Evolutionary conservation across 2,888 invertebrate species (phyloP).

Genomic region (Anarsia innoxiella): DNA sequence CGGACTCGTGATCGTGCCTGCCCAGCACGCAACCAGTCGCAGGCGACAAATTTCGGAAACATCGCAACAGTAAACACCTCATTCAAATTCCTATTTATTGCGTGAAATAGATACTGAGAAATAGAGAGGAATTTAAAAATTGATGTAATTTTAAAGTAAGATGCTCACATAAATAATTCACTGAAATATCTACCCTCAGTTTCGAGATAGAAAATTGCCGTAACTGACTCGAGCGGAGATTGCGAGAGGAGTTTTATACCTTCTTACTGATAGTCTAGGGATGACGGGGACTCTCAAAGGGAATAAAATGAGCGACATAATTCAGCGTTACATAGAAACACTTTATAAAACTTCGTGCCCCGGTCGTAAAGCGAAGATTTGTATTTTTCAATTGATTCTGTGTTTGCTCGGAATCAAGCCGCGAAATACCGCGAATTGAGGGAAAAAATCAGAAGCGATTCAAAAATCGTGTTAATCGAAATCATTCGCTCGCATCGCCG

Average conservation of each 20-base stretch:
- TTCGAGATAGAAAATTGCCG: not conserved
- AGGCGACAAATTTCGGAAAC: not conserved
- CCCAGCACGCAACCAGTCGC: constrained; percentile 15
- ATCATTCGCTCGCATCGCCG: constrained; percentile 12
- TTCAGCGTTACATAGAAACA: too few relatives aligned
- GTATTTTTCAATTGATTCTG: constrained; percentile 7
- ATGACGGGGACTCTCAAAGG: too few relatives aligned
- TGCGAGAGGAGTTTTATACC: not conserved
- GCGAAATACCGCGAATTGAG: constrained; percentile 5
- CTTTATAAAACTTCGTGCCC: too few relatives aligned
- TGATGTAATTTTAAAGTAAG: constrained; percentile 3
- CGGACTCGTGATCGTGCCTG: constrained; percentile 23
- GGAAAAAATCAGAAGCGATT: constrained; percentile 2
- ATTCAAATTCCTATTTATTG: not conserved
- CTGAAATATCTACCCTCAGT: not conserved
- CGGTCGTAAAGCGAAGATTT: too few relatives aligned
- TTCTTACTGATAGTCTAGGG: not conserved
- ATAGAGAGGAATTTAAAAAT: not conserved
- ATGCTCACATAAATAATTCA: not conserved
- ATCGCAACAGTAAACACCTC: constrained; percentile 1
- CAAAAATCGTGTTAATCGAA: constrained; percentile 6
- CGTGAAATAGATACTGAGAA: not conserved
- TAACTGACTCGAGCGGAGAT: not conserved
- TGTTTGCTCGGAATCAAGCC: constrained; percentile 11
- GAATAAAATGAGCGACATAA: too few relatives aligned